A percentile compares a stretch with the other conserved stretches of the same genome.
Conservation (phyloP, 2,797 vertebrate genomes). For the Gymnothorax javanicus region DNA sequence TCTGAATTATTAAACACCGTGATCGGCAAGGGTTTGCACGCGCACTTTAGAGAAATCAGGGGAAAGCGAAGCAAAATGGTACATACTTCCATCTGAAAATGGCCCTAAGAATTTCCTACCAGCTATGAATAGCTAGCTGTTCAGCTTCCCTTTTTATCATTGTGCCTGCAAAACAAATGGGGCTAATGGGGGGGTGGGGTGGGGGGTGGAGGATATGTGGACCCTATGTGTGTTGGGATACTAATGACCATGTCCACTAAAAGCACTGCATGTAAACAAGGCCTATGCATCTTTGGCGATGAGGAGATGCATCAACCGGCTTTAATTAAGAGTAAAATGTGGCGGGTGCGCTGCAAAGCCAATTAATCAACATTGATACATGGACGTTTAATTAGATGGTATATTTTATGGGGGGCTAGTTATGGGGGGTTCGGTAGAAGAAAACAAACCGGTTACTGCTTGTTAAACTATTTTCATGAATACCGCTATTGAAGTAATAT, state of each 20-base stretch:
- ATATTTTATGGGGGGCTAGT: slow-evolving; percentile 9
- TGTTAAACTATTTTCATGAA: slow-evolving; percentile 11
- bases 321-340: slow-evolving; percentile 28
- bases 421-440: background rate
- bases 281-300: background rate
- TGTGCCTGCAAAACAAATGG: slow-evolving; percentile 64
- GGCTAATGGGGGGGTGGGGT: slow-evolving; percentile 1
- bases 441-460: slow-evolving; percentile 16
- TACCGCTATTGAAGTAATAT: background rate
- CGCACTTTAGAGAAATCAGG: background rate
- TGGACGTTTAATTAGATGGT: slow-evolving; percentile 14
- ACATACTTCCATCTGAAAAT: background rate
- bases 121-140: slow-evolving; percentile 58
- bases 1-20: slow-evolving; percentile 9
- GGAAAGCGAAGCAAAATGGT: background rate
- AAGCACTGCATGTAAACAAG: slow-evolving; percentile 23
- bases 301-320: slow-evolving; percentile 19
- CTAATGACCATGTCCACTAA: slow-evolving; percentile 18
- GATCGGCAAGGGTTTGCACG: background rate
- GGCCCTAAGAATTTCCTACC: slow-evolving; percentile 8
- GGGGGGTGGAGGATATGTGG: slow-evolving; percentile 43
- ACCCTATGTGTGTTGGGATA: slow-evolving; percentile 43
- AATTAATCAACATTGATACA: slow-evolving; percentile 16
- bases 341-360: background rate
- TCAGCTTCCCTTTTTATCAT: slow-evolving; percentile 61